Percentiles rank a stretch among this genome's conserved stretches.
phyloP scores from a whole-genome alignment of 1,140 invertebrate genomes.

The Phthorimaea operculella region DNA sequence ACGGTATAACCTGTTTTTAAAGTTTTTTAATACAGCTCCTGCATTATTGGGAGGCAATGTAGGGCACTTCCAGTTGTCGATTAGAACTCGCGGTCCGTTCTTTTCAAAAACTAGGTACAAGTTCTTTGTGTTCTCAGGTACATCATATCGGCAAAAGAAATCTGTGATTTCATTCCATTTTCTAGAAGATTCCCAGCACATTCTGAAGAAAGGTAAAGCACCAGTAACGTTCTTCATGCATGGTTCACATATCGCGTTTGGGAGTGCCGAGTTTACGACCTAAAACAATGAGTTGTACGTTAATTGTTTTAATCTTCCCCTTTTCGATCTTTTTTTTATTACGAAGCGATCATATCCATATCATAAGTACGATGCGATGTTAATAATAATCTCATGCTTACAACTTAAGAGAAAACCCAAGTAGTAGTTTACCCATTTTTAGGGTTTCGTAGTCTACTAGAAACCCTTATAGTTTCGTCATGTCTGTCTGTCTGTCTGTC shows the following conservation, averaged over 20 bases:
- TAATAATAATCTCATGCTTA: too few species aligned
- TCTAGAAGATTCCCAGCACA: conserved; percentile 16
- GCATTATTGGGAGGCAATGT: not conserved
- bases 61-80: conserved; percentile 1
- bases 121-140: conserved; percentile 12
- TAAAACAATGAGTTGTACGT: conserved; percentile 23
- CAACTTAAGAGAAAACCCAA: too few species aligned
- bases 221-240: conserved; percentile 12
- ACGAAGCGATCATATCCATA: too few species aligned
- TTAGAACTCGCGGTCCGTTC: conserved; percentile 5
- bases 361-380: too few species aligned
- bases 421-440: too few species aligned
- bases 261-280: conserved; percentile 20
- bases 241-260: conserved; percentile 17
- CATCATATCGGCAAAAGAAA: conserved; percentile 2
- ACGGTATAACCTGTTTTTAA: conserved; percentile 4
- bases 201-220: conserved; percentile 17
- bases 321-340: too few species aligned
- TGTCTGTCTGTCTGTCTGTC: too few species aligned
- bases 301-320: too few species aligned
- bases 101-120: conserved; percentile 13
- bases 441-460: too few species aligned
- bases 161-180: conserved; percentile 17
- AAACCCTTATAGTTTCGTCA: too few species aligned
- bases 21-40: conserved; percentile 5